Evolutionary conservation across 2,888 invertebrate genomes (phyloP).

Genomic region (Hemicrepidius hirtus): DNA sequence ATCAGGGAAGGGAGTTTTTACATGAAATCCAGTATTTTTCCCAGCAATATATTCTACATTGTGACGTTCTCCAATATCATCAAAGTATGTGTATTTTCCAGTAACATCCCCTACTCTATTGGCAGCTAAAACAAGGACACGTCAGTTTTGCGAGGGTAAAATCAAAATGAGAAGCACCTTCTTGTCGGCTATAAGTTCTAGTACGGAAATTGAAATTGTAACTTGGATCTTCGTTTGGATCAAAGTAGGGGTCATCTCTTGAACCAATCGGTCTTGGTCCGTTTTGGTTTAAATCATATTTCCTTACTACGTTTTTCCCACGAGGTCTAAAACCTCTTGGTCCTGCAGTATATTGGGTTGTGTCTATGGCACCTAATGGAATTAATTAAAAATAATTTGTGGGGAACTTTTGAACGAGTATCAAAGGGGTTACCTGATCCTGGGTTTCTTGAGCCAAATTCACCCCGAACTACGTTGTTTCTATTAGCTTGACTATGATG

Average conservation of each 20-base stretch:
- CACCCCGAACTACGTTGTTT: constrained; percentile 80
- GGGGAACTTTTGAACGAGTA: no score
- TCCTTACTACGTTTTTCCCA: constrained; percentile 84
- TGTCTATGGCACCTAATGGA: constrained; percentile 77
- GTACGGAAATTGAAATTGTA: constrained; percentile 83
- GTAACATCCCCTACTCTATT: constrained; percentile 68
- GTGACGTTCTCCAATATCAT: constrained; percentile 85
- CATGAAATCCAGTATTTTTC: constrained; percentile 84
- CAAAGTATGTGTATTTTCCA: constrained; percentile 83
- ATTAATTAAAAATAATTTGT: constrained; percentile 1
- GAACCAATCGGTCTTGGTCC: constrained; percentile 78
- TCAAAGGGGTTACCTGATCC: constrained; percentile 73
- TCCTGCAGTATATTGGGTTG: constrained; percentile 85
- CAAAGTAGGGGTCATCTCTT: constrained; percentile 83
- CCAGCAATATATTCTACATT: constrained; percentile 86
- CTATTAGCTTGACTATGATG: constrained; percentile 81
- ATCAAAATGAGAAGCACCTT: constrained; percentile 64
- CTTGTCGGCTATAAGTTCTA: constrained; percentile 80
- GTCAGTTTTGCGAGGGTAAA: background rate
- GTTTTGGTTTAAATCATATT: constrained; percentile 82
- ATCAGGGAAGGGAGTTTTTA: constrained; percentile 81
- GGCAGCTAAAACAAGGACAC: constrained; percentile 58
- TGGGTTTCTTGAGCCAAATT: constrained; percentile 84
- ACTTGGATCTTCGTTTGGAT: constrained; percentile 86
- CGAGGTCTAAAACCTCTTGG: constrained; percentile 86